Conservation (phyloP, 2,113 vertebrate species). For the Jacana jacana region DNA sequence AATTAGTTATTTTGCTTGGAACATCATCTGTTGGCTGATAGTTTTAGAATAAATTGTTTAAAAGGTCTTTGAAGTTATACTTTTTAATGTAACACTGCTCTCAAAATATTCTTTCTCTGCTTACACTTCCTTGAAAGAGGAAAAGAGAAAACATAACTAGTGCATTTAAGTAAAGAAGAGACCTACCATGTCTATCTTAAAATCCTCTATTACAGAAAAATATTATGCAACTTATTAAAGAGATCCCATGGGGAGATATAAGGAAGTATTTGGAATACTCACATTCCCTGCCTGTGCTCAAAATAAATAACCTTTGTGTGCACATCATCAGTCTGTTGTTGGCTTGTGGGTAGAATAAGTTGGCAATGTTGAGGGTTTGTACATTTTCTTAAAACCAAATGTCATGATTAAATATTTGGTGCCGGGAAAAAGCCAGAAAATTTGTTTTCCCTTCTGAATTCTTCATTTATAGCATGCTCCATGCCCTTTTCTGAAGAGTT, state of each 20-base stretch:
- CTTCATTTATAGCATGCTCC: conserved; percentile 61
- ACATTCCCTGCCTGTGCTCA: conserved; percentile 13
- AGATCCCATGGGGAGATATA: conserved; percentile 18
- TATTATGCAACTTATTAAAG: conserved; percentile 47
- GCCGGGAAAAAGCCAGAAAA: conserved; percentile 71
- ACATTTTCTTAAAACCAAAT: conserved; percentile 67
- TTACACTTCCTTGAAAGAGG: conserved; percentile 6
- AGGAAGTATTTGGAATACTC: conserved; percentile 39
- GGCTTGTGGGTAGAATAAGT: conserved; percentile 61
- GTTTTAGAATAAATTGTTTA: conserved; percentile 35
- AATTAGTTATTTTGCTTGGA: conserved; percentile 61
- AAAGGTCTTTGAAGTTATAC: conserved; percentile 13
- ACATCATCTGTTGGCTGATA: neutral
- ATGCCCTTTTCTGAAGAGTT: conserved; percentile 31
- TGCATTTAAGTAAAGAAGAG: neutral
- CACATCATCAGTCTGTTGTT: conserved; percentile 49
- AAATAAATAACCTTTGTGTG: conserved; percentile 64
- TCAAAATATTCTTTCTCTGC: neutral
- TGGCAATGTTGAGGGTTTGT: conserved; percentile 48
- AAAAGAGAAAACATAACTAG: neutral
- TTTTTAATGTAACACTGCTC: conserved; percentile 13
- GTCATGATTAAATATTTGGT: conserved; percentile 55
- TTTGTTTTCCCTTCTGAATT: conserved; percentile 66
- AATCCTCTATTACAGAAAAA: conserved; percentile 19
- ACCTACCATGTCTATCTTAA: neutral